Conservation (phyloP, 2,888 invertebrate genomes). For the Calameuta pallipes region DNA sequence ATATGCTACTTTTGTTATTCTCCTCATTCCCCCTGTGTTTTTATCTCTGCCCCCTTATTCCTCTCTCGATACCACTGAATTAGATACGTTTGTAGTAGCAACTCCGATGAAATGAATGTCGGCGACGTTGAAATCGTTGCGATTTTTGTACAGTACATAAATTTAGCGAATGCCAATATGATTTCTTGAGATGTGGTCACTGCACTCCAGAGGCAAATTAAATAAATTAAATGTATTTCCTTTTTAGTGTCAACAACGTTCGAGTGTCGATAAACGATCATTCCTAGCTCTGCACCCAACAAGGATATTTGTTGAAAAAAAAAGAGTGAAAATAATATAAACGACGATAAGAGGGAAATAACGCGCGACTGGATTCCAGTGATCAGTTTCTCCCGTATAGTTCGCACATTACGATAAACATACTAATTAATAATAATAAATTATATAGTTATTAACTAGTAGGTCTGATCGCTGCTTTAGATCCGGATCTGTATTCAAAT, state of each 20-base stretch:
- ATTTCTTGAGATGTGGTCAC: conserved; percentile 31
- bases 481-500: background rate
- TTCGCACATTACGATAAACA: conserved; percentile 26
- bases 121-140: conserved; percentile 25
- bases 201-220: conserved; percentile 28
- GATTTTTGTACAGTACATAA: conserved; percentile 49
- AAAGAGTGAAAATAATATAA: background rate
- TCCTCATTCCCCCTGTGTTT: background rate
- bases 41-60: background rate
- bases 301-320: background rate
- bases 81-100: background rate
- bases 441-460: conserved; percentile 12
- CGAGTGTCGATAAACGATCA: background rate
- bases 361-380: background rate
- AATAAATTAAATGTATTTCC: conserved; percentile 6
- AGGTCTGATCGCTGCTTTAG: conserved; percentile 10
- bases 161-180: conserved; percentile 27
- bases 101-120: background rate
- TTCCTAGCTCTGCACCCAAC: background rate
- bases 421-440: conserved; percentile 15
- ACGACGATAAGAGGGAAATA: background rate
- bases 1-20: background rate
- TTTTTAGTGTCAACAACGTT: background rate
- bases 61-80: background rate
- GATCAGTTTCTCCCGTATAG: conserved; percentile 28